phyloP scores from a whole-genome alignment of 2,113 vertebrate species.

The Synodontis membranacea region DNA sequence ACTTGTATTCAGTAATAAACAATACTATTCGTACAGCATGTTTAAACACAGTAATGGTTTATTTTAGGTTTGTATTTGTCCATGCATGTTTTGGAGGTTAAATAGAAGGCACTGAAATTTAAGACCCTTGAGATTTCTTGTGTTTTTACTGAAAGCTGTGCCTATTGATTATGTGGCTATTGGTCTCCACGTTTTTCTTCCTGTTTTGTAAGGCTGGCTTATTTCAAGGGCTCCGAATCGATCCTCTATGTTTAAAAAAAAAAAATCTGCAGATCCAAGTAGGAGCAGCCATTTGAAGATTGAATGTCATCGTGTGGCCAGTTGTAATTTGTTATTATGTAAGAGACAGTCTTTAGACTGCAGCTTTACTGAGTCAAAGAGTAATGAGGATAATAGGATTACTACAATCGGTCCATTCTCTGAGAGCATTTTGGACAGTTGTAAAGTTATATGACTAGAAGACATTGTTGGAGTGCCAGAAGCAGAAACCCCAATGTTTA shows the following conservation, averaged over 20 bases:
- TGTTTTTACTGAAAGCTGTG: background rate
- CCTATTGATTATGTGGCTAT: background rate
- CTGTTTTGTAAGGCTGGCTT: background rate
- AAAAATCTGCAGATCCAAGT: background rate
- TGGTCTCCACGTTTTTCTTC: background rate
- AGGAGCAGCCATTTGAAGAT: constrained; percentile 12
- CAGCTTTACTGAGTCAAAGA: constrained; percentile 13
- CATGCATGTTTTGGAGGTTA: background rate
- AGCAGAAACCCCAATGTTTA: constrained; percentile 2
- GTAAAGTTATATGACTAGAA: constrained; percentile 28
- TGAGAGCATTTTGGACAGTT: constrained; percentile 25
- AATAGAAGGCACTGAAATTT: background rate
- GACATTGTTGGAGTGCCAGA: constrained; percentile 11
- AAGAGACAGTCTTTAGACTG: constrained; percentile 24
- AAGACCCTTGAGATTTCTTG: background rate
- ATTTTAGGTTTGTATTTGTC: background rate
- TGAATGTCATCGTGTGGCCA: background rate
- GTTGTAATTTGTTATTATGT: constrained; percentile 15
- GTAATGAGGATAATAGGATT: constrained; percentile 37
- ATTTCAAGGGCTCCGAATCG: background rate
- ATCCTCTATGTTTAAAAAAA: background rate
- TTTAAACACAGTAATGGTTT: background rate
- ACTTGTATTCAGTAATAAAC: background rate
- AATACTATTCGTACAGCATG: background rate
- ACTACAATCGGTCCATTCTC: constrained; percentile 20